Evolutionary conservation across 2,888 invertebrate genomes (phyloP), one percentile per base, ranked within the genome.

Genomic region (Stenolophus ochropezus): DNA sequence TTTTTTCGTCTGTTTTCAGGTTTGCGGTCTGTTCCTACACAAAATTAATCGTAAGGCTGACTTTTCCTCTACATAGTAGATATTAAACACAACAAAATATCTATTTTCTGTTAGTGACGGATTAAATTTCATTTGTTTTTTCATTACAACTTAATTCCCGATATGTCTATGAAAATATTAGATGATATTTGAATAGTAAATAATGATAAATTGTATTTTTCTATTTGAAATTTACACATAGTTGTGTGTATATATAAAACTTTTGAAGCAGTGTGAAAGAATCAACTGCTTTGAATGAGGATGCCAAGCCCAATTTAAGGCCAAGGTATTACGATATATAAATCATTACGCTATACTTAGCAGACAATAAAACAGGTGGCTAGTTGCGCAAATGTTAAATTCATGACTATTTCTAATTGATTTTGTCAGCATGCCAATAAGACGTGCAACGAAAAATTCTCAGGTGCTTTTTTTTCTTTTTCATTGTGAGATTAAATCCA

Each of bases 371-470:
- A 69, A 69, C 65, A 69, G 65, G 33, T 69, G 65, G 18, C 65
- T 2, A 61, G 47, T 73, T 73, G 47, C 51, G 74, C 21, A 51
- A 74, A 53, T 74, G 56, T 25, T 23, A 53, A 51, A 51, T 53
- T 74, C 74, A 74, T 74, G 49, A 25, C 53, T 25, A 51, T 20
- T 56, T 56, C 18, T 56, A 56, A 56, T 56, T 56, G 20, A 20
- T 25, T 21, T 74, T 14, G 21, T 76, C 56, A 56, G 20, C 20
- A 20, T 76, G 76, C 76, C 76, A 76, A 76, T 18, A 27, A 76
- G 27, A 71, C 27, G 5, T 51, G 33, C 11, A 18, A 16, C 0
- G 33, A 69, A n/a, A 58, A 58, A 76, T 58, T 33, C 25, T 56
- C 58, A 76, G 58, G 27, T 76, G 76, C 33, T 42, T 42, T 42